Evolutionary conservation across 1,140 invertebrate genomes (phyloP).

Genomic region (Caenorhabditis tropicalis): DNA sequence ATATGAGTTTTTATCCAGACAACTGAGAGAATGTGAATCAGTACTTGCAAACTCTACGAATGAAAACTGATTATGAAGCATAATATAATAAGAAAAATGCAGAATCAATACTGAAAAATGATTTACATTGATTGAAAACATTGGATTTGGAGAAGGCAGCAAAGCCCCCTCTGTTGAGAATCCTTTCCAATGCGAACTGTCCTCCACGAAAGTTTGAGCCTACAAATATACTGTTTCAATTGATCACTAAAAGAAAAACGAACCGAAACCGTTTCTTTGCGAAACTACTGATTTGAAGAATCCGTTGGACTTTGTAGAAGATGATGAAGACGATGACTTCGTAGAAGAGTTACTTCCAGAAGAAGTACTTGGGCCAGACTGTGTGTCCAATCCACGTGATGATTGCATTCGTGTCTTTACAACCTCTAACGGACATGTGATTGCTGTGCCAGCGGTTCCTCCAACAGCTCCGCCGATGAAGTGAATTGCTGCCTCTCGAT

Average conservation of each 20-base stretch:
- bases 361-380: slow-evolving; percentile 73
- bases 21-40: neutral
- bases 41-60: neutral
- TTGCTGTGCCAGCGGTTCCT: slow-evolving; percentile 83
- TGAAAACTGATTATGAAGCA: neutral
- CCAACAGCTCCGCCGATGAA: slow-evolving; percentile 76
- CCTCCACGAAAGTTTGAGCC: slow-evolving; percentile 16
- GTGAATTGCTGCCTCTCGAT: slow-evolving; percentile 60
- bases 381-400: slow-evolving; percentile 77
- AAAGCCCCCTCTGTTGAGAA: neutral
- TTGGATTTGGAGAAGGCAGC: neutral
- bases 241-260: neutral
- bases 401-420: slow-evolving; percentile 97
- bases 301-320: neutral
- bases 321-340: neutral
- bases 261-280: neutral
- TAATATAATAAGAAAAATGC: neutral
- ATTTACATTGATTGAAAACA: slow-evolving; percentile 6
- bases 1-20: neutral
- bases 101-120: neutral
- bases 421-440: slow-evolving; percentile 97
- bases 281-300: slow-evolving; percentile 24
- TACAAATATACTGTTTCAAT: neutral
- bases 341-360: slow-evolving; percentile 13
- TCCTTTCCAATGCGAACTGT: slow-evolving; percentile 11